Base-by-base conservation (phyloP, 2,888 invertebrate species). In the Euclidia mi region DNA sequence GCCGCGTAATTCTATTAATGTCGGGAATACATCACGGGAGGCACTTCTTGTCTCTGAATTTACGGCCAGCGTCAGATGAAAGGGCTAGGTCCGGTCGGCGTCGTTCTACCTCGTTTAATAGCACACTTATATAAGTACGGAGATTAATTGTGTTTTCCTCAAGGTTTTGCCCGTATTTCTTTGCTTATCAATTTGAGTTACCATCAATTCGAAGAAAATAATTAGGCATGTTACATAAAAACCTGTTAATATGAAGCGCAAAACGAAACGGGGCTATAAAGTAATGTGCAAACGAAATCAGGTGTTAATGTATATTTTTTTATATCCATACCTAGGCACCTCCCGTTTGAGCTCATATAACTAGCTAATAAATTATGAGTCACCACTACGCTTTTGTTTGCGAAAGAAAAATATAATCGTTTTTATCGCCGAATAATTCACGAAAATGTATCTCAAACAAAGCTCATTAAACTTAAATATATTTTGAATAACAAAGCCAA, bases 1-100 rank as follows among this genome's bases (percentile, higher is more conserved):
- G 76, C 84, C 77, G 81, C 82, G 87, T 89, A 89, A 90, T 89
- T 87, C 89, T 85, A 85, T 89, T 90, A 90, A 88, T 87, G 88
- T 85, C 76, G 76, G 65, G 81, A 81, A 90, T 90, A 89, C 87
- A 89, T 90, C 90, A 90, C 85, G 71, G 70, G 69, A n/a, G n/a
- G n/a, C n/a, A 60, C 75, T 76, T 72, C 72, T 69, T 76, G 78
- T 65, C 65, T 60, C 60, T 81, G 82, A 85, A 89, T 89, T 88
- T 89, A 89, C 86, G 82, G 74, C 81, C 76, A 71, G 67, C 77
- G 79, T 79, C 81, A 82, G 85, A 87, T 87, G 88, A 86, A 87
- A 88, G 86, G 87, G 86, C 88, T 86, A 84, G 84, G 83, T n/a
- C n/a, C n/a, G n/a, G n/a, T 79, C 76, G 62, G 57, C 80, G 76